phyloP scores from a whole-genome alignment of 2,888 invertebrate species.

The Aethes cnicana region DNA sequence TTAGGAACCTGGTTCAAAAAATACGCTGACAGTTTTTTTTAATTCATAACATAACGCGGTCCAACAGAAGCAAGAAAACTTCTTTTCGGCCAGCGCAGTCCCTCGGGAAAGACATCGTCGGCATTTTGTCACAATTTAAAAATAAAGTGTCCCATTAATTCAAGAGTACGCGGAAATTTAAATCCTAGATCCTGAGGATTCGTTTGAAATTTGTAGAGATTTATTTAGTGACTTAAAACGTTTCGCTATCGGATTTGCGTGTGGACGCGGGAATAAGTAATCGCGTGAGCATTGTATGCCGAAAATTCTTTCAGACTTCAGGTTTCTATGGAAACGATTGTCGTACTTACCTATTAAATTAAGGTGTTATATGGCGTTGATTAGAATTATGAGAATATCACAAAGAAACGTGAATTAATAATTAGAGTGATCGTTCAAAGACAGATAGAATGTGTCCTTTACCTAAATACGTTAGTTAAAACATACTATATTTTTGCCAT shows the following conservation, averaged over 20 bases:
- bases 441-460: neutral
- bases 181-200: neutral
- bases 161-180: neutral
- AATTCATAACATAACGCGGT: slow-evolving; percentile 15
- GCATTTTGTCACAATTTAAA: slow-evolving; percentile 23
- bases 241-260: neutral
- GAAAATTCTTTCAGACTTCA: slow-evolving; percentile 13
- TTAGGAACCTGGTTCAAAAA: slow-evolving; percentile 5
- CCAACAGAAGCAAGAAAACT: slow-evolving; percentile 4
- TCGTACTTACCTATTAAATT: slow-evolving; percentile 3
- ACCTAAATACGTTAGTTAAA: no score
- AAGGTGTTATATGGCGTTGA: neutral
- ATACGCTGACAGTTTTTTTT: slow-evolving; percentile 4
- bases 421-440: slow-evolving; percentile 9
- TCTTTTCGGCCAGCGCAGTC: slow-evolving; percentile 14
- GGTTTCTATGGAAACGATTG: slow-evolving; percentile 6
- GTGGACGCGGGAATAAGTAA: slow-evolving; percentile 13
- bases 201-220: neutral
- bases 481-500: no score
- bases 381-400: slow-evolving; percentile 1
- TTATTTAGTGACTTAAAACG: slow-evolving; percentile 1
- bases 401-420: no score
- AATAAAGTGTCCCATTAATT: slow-evolving; percentile 4
- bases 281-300: slow-evolving; percentile 16
- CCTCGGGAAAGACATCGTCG: slow-evolving; percentile 22